Base-by-base conservation (phyloP, 2,113 vertebrate genomes). In the Anolis carolinensis region DNA sequence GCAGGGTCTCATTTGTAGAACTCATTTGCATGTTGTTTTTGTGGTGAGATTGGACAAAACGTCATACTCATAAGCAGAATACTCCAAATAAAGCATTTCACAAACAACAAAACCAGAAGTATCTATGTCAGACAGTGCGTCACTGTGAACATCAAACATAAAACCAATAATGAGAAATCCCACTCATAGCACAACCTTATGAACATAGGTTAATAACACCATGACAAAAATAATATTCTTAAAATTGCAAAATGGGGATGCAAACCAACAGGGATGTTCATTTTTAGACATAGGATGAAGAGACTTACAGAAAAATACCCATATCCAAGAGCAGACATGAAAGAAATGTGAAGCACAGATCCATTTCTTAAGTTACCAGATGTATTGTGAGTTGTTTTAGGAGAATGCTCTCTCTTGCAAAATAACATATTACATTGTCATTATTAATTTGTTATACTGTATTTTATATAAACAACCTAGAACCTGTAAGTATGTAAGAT, bases 221-320 rank as follows among this genome's bases (percentile, higher is more conserved):
- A 68, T 36, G 72, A 1, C n/a, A 86, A 83, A 84, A 36, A 7
- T 50, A 71, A 21, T 72, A 50, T 76, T 82, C 75, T 88, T 59
- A 83, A 89, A 86, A 78, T 44, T 88, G 74, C n/a, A 84, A 20
- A 34, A 1, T 36, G 30, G 5, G 39, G 59, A 73, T 6, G 14
- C 39, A 62, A 78, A 72, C 34, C 59, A 91, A 7, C 3, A 59
- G 7, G 36, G 88, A 5, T 16, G 0, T 36, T 48, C n/a, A 63
- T 30, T 30, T 5, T 1, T 44, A 13, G 8, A 88, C 73, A 74
- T 0, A 30, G n/a, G 62, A 68, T 67, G 7, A 62, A 10, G 4
- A 81, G 36, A 27, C 34, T 36, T 23, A 65, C 73, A 20, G 25
- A 89, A 87, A 18, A 30, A 68, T 59, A 13, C 14, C 55, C 4